Conservation (phyloP, 2,888 invertebrate species). For the Carcina quercana region DNA sequence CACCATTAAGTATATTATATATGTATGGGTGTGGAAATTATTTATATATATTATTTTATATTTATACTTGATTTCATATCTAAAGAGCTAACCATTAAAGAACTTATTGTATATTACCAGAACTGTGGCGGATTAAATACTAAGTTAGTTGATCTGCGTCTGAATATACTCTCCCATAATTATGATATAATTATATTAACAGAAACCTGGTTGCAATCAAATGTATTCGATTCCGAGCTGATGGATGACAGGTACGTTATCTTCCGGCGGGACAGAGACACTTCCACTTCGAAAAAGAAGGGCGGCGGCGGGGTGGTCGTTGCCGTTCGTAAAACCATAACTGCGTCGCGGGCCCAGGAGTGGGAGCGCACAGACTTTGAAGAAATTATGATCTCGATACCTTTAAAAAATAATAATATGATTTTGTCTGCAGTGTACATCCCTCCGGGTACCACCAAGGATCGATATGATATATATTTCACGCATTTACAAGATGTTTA, state of each 20-base stretch:
- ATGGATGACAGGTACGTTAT: slow-evolving; percentile 2
- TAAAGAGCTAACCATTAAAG: too few species aligned
- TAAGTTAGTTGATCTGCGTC: slow-evolving; percentile 1
- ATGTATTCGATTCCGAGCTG: slow-evolving; percentile 3
- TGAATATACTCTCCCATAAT: slow-evolving; percentile 2
- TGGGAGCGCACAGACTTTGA: slow-evolving; percentile 13
- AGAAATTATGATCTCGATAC: slow-evolving; percentile 11
- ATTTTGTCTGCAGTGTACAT: background rate
- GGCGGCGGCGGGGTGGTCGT: background rate
- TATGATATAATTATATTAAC: slow-evolving; percentile 6
- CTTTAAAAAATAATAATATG: background rate
- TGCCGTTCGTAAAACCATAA: background rate
- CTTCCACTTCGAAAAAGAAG: background rate
- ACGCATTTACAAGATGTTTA: background rate
- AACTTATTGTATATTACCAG: background rate
- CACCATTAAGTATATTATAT: too few species aligned
- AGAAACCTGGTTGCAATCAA: slow-evolving; percentile 3
- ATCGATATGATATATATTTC: background rate
- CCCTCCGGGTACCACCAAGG: background rate
- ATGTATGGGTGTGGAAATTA: too few species aligned
- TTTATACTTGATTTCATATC: too few species aligned
- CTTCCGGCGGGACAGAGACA: background rate
- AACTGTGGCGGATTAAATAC: slow-evolving; percentile 4
- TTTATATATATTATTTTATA: too few species aligned
- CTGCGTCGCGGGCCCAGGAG: slow-evolving; percentile 8